Percentiles rank a stretch among this genome's conserved stretches.
phyloP scores from a whole-genome alignment of 2,113 vertebrate genomes.

The Scartelaos histophorus region DNA sequence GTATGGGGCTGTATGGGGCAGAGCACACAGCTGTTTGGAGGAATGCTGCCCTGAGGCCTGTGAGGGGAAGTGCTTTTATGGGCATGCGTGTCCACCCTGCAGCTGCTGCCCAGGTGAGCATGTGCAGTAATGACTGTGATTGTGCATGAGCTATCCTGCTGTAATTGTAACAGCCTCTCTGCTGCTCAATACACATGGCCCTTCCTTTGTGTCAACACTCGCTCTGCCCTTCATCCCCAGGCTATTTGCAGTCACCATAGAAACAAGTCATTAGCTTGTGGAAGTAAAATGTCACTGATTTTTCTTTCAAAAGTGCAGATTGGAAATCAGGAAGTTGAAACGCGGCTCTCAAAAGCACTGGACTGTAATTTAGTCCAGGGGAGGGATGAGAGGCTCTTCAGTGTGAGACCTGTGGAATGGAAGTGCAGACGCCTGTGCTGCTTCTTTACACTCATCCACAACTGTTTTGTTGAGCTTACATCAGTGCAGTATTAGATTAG shows the following conservation, averaged over 20 bases:
- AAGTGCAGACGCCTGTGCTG: conserved; percentile 22
- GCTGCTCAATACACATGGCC: conserved; percentile 42
- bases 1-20: conserved; percentile 24
- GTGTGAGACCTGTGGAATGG: conserved; percentile 26
- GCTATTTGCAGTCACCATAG: conserved; percentile 67
- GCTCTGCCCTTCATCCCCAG: conserved; percentile 53
- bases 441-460: conserved; percentile 16
- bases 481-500: conserved; percentile 10
- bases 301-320: conserved; percentile 52
- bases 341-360: conserved; percentile 39
- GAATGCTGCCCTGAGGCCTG: conserved; percentile 65
- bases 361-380: conserved; percentile 50
- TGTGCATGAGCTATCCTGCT: conserved; percentile 61
- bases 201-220: conserved; percentile 61
- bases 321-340: conserved; percentile 63
- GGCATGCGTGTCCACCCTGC: conserved; percentile 43
- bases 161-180: conserved; percentile 59
- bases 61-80: conserved; percentile 65
- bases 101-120: conserved; percentile 76
- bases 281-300: conserved; percentile 62
- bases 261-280: conserved; percentile 65
- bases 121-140: conserved; percentile 70
- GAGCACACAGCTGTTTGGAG: conserved; percentile 69
- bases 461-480: conserved; percentile 33
- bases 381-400: conserved; percentile 35